Evolutionary conservation across 1,140 invertebrate species (phyloP).

Genomic region (Papilio glaucus): DNA sequence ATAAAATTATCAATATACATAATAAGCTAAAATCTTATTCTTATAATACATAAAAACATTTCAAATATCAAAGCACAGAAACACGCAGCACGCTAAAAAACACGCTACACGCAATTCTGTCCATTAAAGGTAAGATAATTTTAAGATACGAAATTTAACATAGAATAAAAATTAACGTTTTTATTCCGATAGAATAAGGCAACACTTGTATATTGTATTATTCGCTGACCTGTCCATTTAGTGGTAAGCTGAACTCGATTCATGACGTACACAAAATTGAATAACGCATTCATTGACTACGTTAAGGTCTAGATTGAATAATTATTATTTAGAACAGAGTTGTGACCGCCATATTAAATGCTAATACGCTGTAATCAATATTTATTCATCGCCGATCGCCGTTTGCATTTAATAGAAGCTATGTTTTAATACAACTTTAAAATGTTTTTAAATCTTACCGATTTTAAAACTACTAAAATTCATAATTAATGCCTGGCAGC

Average conservation of each 20-base stretch:
- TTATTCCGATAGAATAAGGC: slow-evolving; percentile 52
- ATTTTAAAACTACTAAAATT: neutral
- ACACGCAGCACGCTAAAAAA: slow-evolving; percentile 60
- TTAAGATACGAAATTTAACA: slow-evolving; percentile 59
- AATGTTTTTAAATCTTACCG: neutral
- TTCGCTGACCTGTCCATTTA: slow-evolving; percentile 77
- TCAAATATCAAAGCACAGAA: slow-evolving; percentile 40
- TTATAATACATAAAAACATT: slow-evolving; percentile 41
- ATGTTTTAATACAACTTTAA: neutral
- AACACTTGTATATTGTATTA: slow-evolving; percentile 67
- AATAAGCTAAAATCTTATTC: slow-evolving; percentile 40
- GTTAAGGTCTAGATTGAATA: slow-evolving; percentile 20
- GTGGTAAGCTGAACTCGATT: slow-evolving; percentile 58
- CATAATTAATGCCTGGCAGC: neutral
- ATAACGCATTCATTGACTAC: neutral
- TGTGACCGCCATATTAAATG: slow-evolving; percentile 28
- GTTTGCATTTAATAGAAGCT: slow-evolving; percentile 2
- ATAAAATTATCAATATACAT: neutral
- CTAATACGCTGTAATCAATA: neutral
- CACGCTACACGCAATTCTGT: slow-evolving; percentile 82
- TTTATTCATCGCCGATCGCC: neutral
- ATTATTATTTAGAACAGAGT: slow-evolving; percentile 23
- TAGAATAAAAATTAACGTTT: slow-evolving; percentile 55
- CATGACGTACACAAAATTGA: slow-evolving; percentile 36
- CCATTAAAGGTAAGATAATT: slow-evolving; percentile 74